These are phyloP conservation scores for Eupithecia vulgata DNA, from an alignment of 2,888 invertebrate species.

Conservation along the genomic window DNA sequence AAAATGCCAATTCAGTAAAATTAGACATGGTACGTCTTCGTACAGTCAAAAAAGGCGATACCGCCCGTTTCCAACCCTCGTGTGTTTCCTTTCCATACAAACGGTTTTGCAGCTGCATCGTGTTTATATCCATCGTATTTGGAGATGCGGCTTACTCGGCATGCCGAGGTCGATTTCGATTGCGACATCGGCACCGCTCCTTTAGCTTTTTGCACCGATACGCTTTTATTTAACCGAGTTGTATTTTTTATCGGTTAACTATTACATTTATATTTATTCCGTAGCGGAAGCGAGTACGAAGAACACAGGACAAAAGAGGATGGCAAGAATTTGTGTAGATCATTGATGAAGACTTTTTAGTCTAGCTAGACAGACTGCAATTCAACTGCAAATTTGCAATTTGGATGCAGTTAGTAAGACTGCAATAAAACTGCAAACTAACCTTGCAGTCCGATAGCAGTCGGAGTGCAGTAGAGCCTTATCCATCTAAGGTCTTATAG, in stretches of 20 bases:
- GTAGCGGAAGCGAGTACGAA: neutral
- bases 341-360: no score
- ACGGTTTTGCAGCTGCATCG: constrained; percentile 34
- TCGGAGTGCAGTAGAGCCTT: neutral
- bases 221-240: constrained; percentile 6
- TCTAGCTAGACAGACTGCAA: no score
- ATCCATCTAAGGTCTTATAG: neutral
- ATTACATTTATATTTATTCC: neutral
- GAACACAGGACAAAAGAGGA: neutral
- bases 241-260: neutral
- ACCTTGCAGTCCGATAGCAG: no score
- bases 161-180: constrained; percentile 39
- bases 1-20: no score
- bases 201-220: constrained; percentile 21
- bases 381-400: no score
- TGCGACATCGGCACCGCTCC: constrained; percentile 27
- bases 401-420: no score
- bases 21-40: no score
- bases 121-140: constrained; percentile 36
- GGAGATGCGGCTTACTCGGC: constrained; percentile 39
- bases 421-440: no score
- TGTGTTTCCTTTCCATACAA: constrained; percentile 24
- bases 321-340: neutral
- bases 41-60: neutral
- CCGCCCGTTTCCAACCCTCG: neutral